A percentile compares a stretch with the other conserved stretches of the same genome.
phyloP scores from a whole-genome alignment of 2,797 vertebrate species.

The Microhierax caerulescens region DNA sequence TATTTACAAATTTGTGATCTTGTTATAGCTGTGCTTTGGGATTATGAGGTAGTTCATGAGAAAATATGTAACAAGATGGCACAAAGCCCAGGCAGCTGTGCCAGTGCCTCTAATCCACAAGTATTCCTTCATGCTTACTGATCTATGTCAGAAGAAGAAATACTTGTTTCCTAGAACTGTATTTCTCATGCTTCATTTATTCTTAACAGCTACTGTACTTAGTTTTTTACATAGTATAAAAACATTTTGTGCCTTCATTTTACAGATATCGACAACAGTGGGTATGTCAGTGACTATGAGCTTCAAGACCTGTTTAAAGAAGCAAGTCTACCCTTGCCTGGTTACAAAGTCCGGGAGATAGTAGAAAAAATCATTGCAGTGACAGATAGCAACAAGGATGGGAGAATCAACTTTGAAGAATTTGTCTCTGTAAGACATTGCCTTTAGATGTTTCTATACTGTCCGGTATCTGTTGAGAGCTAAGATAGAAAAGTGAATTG shows the following conservation, averaged over 20 bases:
- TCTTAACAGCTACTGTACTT: neutral
- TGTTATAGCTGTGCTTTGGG: neutral
- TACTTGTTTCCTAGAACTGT: neutral
- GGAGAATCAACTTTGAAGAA: conserved; percentile 94
- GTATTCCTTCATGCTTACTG: neutral
- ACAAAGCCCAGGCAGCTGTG: neutral
- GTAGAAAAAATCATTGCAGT: conserved; percentile 86
- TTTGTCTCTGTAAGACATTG: conserved; percentile 86
- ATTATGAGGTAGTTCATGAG: neutral
- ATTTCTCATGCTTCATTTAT: neutral
- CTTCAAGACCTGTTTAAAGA: conserved; percentile 96
- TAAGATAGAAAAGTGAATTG: neutral
- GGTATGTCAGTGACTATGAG: conserved; percentile 93
- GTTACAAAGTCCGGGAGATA: conserved; percentile 93
- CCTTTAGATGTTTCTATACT: neutral
- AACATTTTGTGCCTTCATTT: neutral
- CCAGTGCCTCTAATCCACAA: neutral
- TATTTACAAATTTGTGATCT: neutral
- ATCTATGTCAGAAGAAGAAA: neutral
- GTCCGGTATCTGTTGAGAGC: neutral
- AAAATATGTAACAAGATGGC: neutral
- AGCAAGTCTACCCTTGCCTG: conserved; percentile 90
- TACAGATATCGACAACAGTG: conserved; percentile 93
- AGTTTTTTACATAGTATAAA: neutral
- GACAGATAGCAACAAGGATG: conserved; percentile 92